These are phyloP conservation scores for Borostomias antarcticus DNA, from an alignment of 2,797 vertebrate genomes.

Conservation along the genomic window DNA sequence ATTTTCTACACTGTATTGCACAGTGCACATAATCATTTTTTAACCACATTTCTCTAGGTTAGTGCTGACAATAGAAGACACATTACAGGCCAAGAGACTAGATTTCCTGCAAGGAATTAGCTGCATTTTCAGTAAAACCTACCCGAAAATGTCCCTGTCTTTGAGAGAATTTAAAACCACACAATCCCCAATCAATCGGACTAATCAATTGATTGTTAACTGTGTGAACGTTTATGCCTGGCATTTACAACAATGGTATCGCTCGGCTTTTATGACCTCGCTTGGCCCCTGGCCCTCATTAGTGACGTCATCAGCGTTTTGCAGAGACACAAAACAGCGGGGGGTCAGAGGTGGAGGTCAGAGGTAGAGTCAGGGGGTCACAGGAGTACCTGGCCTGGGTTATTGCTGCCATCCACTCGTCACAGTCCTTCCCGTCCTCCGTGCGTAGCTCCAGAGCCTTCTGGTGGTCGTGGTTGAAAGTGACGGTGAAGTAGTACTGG, in stretches of 20 bases:
- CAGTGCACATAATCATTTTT: neutral
- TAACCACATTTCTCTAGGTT: neutral
- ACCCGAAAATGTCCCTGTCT: neutral
- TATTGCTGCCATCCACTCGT: conserved; percentile 96
- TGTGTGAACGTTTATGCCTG: conserved; percentile 45
- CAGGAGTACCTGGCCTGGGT: conserved; percentile 89
- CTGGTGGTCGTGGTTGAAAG: conserved; percentile 97
- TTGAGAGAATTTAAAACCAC: conserved; percentile 52
- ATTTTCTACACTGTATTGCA: neutral
- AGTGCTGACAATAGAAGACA: no score
- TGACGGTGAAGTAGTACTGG: conserved; percentile 95
- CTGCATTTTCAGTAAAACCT: neutral
- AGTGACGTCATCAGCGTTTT: conserved; percentile 7
- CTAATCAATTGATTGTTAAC: conserved; percentile 59
- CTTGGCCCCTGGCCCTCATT: conserved; percentile 30
- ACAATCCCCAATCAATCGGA: conserved; percentile 42
- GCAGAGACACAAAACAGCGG: neutral
- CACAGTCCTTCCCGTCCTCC: conserved; percentile 94
- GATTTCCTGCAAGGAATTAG: no score
- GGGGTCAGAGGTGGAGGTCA: neutral
- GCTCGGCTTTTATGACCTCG: conserved; percentile 43
- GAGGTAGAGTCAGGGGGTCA: conserved; percentile 26
- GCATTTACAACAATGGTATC: conserved; percentile 48
- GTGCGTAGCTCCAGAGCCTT: conserved; percentile 93
- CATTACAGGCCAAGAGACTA: no score